Conservation (phyloP, 2,797 vertebrate species). For the Dallia pectoralis region DNA sequence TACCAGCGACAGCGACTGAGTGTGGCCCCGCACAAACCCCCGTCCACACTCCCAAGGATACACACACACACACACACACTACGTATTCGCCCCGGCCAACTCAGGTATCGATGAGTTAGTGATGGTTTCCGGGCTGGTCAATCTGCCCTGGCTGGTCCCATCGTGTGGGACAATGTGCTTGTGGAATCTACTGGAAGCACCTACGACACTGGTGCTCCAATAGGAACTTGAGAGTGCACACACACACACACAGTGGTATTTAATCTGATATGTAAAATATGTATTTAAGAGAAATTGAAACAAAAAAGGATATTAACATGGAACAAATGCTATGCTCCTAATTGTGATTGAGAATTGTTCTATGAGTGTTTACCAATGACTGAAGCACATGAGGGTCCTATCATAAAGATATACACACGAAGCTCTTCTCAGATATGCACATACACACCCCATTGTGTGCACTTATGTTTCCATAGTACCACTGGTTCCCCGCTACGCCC, state of each 20-base stretch:
- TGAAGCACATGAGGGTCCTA: conserved; percentile 21
- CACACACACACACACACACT: conserved; percentile 20
- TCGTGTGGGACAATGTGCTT: conserved; percentile 43
- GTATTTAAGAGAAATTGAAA: conserved; percentile 68
- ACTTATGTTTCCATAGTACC: conserved; percentile 18
- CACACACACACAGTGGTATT: conserved; percentile 57
- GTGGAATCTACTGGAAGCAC: conserved; percentile 40
- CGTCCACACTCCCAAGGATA: conserved; percentile 55
- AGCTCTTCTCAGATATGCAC: conserved; percentile 24
- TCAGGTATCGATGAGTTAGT: conserved; percentile 20
- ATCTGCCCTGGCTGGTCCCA: conserved; percentile 25
- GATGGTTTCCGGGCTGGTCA: conserved; percentile 12
- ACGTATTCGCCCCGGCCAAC: conserved; percentile 3
- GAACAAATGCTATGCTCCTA: conserved; percentile 48
- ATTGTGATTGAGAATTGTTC: conserved; percentile 53
- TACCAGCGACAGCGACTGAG: conserved; percentile 93
- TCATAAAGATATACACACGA: conserved; percentile 5
- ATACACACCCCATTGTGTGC: conserved; percentile 30
- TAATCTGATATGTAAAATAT: conserved; percentile 73
- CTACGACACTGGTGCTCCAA: conserved; percentile 28
- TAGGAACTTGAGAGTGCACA: conserved; percentile 19
- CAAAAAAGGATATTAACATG: conserved; percentile 39
- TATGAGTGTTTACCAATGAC: conserved; percentile 47
- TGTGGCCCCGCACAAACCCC: conserved; percentile 12
- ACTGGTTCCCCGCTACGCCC: conserved; percentile 8